Percentiles rank a stretch among this genome's conserved stretches.
Conservation (phyloP, 1,140 invertebrate genomes). For the Drosophila nasuta region DNA sequence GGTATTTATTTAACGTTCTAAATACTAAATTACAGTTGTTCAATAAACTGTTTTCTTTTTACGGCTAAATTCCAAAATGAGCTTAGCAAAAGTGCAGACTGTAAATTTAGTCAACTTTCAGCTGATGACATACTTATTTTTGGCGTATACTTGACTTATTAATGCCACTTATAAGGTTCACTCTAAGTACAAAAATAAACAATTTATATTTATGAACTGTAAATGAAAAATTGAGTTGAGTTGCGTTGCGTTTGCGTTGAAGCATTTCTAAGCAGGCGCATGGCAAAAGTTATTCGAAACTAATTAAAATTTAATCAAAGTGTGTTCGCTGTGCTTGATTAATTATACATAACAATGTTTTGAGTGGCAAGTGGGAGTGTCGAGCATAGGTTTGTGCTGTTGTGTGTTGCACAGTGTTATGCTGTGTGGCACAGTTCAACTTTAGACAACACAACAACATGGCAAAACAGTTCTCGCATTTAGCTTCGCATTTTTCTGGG, state of each 20-base stretch:
- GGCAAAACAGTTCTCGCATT: slow-evolving; percentile 11
- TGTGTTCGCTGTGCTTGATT: slow-evolving; percentile 1
- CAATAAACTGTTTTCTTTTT: neutral
- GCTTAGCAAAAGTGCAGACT: neutral
- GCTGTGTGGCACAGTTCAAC: slow-evolving; percentile 40
- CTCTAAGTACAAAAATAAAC: slow-evolving; percentile 3
- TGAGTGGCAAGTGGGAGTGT: neutral
- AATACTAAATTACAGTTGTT: no score
- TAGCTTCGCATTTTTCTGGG: neutral
- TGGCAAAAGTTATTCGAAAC: neutral
- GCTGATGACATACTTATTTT: neutral
- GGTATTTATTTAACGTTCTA: no score
- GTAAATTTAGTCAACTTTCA: neutral
- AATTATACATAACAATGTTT: neutral
- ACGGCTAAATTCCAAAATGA: neutral
- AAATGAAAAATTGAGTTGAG: neutral
- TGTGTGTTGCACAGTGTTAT: slow-evolving; percentile 37
- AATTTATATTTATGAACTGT: neutral
- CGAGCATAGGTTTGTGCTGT: neutral
- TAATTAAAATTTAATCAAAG: neutral
- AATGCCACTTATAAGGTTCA: neutral
- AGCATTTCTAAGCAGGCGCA: neutral
- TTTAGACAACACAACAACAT: neutral
- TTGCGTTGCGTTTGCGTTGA: neutral
- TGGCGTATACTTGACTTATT: neutral